A percentile compares a stretch with the other conserved stretches of the same genome.
These are phyloP conservation scores for Archivesica marissinica DNA, from an alignment of 1,140 invertebrate genomes.

Conservation along the genomic window DNA sequence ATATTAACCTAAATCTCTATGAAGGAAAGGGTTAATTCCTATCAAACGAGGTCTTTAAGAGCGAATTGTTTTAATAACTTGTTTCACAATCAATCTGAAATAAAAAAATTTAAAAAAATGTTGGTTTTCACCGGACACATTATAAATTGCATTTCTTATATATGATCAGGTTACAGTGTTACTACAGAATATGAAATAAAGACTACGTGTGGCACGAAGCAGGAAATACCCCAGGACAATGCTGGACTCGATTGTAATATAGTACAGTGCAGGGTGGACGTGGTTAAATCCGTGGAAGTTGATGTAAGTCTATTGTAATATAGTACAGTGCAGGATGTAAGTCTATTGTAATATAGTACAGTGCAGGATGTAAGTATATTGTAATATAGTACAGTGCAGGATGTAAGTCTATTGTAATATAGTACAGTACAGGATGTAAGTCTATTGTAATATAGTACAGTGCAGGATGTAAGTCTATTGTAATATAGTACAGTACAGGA, in stretches of 20 bases:
- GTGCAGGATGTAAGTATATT: too few relatives aligned
- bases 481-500: background rate
- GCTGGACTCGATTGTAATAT: constrained; percentile 40
- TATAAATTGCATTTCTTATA: too few relatives aligned
- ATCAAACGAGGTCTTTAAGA: constrained; percentile 59
- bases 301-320: background rate
- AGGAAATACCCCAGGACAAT: constrained; percentile 70
- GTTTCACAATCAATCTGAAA: too few relatives aligned
- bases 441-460: background rate
- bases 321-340: background rate
- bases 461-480: background rate
- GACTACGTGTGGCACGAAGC: constrained; percentile 79
- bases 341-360: background rate
- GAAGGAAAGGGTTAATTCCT: too few relatives aligned
- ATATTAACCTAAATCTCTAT: too few relatives aligned
- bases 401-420: background rate
- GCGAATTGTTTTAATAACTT: too few relatives aligned
- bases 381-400: background rate
- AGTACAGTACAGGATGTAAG: too few relatives aligned
- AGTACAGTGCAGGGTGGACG: constrained; percentile 28
- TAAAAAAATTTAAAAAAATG: background rate
- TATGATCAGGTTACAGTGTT: constrained; percentile 37
- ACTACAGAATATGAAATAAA: constrained; percentile 71
- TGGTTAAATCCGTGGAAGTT: background rate
- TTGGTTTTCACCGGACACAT: too few relatives aligned